A percentile compares a stretch with the other conserved stretches of the same genome.
Evolutionary conservation across 2,113 vertebrate species (phyloP).

Genomic region (Chloroceryle aenea): DNA sequence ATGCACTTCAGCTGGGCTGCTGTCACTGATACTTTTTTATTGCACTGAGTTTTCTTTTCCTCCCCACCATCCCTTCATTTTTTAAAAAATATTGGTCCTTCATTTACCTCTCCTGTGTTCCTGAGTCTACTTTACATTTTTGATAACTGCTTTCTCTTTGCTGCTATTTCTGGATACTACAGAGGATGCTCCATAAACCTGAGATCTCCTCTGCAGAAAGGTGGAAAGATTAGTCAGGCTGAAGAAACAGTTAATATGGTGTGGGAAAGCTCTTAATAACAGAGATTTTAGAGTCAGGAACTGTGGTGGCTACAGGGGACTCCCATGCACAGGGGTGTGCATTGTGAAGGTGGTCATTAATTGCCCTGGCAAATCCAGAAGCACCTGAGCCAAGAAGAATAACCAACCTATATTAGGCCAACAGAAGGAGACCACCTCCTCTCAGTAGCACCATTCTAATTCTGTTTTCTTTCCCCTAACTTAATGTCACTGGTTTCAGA

Average conservation of each 20-base stretch:
- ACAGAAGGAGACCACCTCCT: neutral
- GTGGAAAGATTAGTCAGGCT: neutral
- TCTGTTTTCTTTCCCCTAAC: neutral
- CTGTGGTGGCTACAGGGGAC: rapidly evolving
- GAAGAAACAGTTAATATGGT: neutral
- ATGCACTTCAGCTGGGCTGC: too few species aligned
- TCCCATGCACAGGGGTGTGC: rapidly evolving
- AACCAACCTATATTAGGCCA: neutral
- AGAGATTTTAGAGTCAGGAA: neutral
- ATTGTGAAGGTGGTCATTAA: neutral
- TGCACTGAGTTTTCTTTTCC: neutral
- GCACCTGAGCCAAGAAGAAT: neutral
- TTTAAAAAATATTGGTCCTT: neutral
- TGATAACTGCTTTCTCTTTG: neutral
- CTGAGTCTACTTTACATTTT: neutral
- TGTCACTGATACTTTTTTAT: neutral
- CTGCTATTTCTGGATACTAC: neutral
- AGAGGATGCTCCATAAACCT: neutral
- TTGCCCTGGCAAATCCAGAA: neutral
- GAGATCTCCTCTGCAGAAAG: neutral
- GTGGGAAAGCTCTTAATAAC: neutral
- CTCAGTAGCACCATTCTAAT: neutral
- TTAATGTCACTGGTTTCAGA: neutral
- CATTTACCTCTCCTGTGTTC: neutral
- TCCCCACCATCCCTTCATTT: neutral